Base-by-base conservation (phyloP, 2,113 vertebrate genomes). In the Zapus hudsonius region DNA sequence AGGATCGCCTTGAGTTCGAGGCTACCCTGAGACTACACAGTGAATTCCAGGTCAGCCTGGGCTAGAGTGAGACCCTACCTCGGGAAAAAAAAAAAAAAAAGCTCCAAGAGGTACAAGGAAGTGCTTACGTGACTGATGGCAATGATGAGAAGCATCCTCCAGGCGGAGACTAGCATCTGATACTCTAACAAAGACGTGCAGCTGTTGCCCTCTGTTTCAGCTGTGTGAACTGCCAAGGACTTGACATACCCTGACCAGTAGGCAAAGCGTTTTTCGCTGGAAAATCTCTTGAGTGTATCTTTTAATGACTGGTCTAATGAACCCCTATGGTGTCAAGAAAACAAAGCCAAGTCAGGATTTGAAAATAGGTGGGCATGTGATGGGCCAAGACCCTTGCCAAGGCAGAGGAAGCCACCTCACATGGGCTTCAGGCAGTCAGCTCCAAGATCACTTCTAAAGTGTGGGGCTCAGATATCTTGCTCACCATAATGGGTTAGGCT, bases 201-300 rank as follows among this genome's bases (percentile, higher is more conserved):
- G 92, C 98, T 98, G 78, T 97, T 98, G 38, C 98, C 99, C 91
- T 99, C 99, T 0, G 98, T 98, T 94, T 99, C 99, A 0, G 99
- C 98, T 94, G 98, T 97, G 0, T 99, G 98, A 57, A 95, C 97
- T 0, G 99, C 99, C 97, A 99, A 96, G 2, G 98, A 98, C 95
- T 98, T 99, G 85, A 99, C 98, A 0, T 99, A 99, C n/a, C 98
- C 98, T 4, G 99, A 99, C 99, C 99, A 99, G 97, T 99, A 99
- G 93, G 99, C 98, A 33, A 99, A 99, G 67, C 99, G 98, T 4
- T 98, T 98, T 7, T 99, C 98, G 0, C 92, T 97, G 91, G 99
- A 98, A 95, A 99, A 99, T 91, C 98, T 99, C 98, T 98, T 98
- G 93, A 99, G 98, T 0, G 97, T 99, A 20, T 99, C 98, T 86